Evolutionary conservation across 2,888 invertebrate genomes (phyloP).

Genomic region (Trilocha varians): DNA sequence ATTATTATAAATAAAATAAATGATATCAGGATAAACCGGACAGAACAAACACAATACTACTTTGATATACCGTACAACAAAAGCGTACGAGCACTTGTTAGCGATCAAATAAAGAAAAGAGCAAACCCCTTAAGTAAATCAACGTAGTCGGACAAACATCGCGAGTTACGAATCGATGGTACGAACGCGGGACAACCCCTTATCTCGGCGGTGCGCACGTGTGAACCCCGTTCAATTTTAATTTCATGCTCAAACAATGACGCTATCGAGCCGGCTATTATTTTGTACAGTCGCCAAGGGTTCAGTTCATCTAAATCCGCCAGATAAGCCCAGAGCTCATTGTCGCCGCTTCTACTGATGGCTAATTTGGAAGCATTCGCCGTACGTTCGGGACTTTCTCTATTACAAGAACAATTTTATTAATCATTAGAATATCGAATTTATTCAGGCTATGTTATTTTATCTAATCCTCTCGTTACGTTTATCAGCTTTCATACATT

Average conservation of each 20-base stretch:
- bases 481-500: slow-evolving; percentile 44
- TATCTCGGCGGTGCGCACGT: slow-evolving; percentile 68
- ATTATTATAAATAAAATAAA: background rate
- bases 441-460: slow-evolving; percentile 37
- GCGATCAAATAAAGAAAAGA: slow-evolving; percentile 60
- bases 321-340: slow-evolving; percentile 64
- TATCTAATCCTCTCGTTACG: slow-evolving; percentile 31
- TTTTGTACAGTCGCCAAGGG: slow-evolving; percentile 67
- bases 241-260: slow-evolving; percentile 74
- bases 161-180: slow-evolving; percentile 54
- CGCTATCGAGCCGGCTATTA: slow-evolving; percentile 69
- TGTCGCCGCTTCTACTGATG: slow-evolving; percentile 56
- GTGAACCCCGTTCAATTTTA: slow-evolving; percentile 72
- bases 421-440: slow-evolving; percentile 50
- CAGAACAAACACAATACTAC: slow-evolving; percentile 26
- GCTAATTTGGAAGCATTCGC: slow-evolving; percentile 50
- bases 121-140: slow-evolving; percentile 62
- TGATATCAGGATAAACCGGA: slow-evolving; percentile 17
- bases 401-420: slow-evolving; percentile 37
- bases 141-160: slow-evolving; percentile 44
- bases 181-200: slow-evolving; percentile 51
- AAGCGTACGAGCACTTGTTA: slow-evolving; percentile 37
- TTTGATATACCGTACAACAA: slow-evolving; percentile 33
- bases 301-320: slow-evolving; percentile 69
- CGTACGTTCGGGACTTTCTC: slow-evolving; percentile 18